Evolutionary conservation across 35 echinoderm and acorn worm species (phyloP), one percentile per base, ranked within the genome.

Genomic region (Amphiura filiformis): DNA sequence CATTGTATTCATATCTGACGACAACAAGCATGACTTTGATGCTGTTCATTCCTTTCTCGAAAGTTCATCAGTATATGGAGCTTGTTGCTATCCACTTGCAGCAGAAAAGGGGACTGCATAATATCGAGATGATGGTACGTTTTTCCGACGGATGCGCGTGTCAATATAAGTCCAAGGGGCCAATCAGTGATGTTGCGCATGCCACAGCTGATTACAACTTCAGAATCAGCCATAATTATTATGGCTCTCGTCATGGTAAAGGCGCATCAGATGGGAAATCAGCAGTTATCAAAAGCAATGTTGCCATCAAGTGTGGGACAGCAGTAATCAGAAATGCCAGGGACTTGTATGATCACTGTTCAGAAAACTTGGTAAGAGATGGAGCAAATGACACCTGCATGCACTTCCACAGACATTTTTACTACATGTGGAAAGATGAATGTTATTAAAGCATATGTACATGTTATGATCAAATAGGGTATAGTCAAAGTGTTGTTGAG

Each of bases 151-250:
- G 85, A 13, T 91, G 89, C 70, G 42, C 78, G 31, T 77, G 7
- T 1, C 93, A 94, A 34, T 94, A 94, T 40, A 94, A 94, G 39
- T 95, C 85, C 7, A 80, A 61, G 39, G 93, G 89, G 0, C 86
- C 89, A 22, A 40, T 94, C 36, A 37, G 75, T 34, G 87, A 94
- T 36, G 84, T 94, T 20, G 26, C 81, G 0, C 17, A 86, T 44
- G 39, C 87, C 9, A 20, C 0, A 32, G 52, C 38, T 20, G 88
- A 94, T 41, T 87, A 38, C 37, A 20, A n/a, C 0, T 86, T 56
- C 28, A 31, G 15, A 0, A 86, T 87, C 18, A 7, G 26, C 26
- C 93, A 94, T 38, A 87, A 94, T 31, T 94, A 90, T 37, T 90
- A 40, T 61, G 93, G 93, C 0, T 81, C 93, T 13, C 78, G 93